These are phyloP conservation scores for Puffinus mauretanicus DNA, from an alignment of 2,113 vertebrate species.

Conservation along the genomic window DNA sequence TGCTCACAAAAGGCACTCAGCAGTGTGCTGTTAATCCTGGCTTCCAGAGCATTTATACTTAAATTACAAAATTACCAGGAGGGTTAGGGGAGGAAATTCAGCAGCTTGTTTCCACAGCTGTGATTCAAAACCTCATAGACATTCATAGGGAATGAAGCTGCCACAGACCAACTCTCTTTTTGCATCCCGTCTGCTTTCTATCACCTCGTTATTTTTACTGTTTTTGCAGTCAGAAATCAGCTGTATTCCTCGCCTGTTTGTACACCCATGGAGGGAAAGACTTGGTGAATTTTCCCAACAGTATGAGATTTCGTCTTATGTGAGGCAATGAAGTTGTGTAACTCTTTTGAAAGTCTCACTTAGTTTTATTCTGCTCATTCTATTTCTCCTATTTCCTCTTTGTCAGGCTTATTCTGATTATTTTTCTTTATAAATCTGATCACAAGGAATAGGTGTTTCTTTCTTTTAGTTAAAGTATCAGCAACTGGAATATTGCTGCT, in stretches of 20 bases:
- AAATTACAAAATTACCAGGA: background rate
- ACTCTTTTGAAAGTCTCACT: background rate
- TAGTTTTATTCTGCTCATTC: background rate
- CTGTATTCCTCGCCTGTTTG: background rate
- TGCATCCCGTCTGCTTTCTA: background rate
- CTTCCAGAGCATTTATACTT: background rate
- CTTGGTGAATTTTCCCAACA: background rate
- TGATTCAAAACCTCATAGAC: conserved; percentile 18
- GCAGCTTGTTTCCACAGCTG: conserved; percentile 29
- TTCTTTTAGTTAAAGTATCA: background rate
- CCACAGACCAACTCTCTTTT: background rate
- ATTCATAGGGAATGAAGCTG: background rate
- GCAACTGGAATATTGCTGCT: background rate
- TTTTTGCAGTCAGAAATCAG: background rate
- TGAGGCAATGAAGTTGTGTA: background rate
- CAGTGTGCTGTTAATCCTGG: background rate
- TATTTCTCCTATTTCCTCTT: background rate
- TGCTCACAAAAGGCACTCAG: background rate
- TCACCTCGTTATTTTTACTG: background rate
- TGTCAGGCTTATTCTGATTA: background rate
- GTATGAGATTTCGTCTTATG: background rate
- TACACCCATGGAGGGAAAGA: background rate
- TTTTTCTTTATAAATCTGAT: background rate
- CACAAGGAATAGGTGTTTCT: background rate
- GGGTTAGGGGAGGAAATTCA: conserved; percentile 5